Base-by-base conservation (phyloP, 2,113 vertebrate species). In the Phycodurus eques region DNA sequence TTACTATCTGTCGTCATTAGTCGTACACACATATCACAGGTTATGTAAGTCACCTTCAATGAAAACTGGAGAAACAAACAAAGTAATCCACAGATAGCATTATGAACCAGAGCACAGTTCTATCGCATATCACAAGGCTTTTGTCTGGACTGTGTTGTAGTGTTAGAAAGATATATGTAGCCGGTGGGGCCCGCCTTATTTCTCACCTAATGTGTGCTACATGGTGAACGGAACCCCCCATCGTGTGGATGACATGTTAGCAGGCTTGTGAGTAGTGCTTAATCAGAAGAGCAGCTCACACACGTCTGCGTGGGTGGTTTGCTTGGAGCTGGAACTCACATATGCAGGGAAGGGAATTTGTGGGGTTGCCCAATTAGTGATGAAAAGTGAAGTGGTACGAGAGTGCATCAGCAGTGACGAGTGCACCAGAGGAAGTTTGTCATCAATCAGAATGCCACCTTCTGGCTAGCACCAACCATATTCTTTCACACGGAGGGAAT, bases 381-480 rank as follows among this genome's bases (percentile, higher is more conserved):
- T 85, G 88, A 88, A 91, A 89, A 89, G 90, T 89, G 85, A 85
- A 83, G 87, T 87, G 79, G 81, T 83, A 84, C 83, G 82, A 81
- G 84, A 80, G 85, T 82, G 86, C 79, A 87, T 92, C 90, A 91
- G 88, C 86, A 90, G 88, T 88, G 89, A 90, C 87, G 89, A 87
- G 86, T 81, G 86, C 84, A 87, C 90, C 81, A 77, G 89, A 90
- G 82, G 85, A 92, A 87, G 86, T 77, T 77, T 90, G 88, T 92
- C 92, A 93, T 93, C 91, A 90, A 91, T 93, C 92, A 93, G 91
- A 85, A 84, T 87, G 88, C 81, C 83, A 77, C 88, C 89, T 87
- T 46, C 68, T 69, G 80, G 79, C 88, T 86, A 67, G 44, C 86
- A 86, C 82, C 87, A 90, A 74, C 73, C 78, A 83, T 81, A 88